Conservation (phyloP, 2,888 invertebrate genomes). For the Neria commutata region DNA sequence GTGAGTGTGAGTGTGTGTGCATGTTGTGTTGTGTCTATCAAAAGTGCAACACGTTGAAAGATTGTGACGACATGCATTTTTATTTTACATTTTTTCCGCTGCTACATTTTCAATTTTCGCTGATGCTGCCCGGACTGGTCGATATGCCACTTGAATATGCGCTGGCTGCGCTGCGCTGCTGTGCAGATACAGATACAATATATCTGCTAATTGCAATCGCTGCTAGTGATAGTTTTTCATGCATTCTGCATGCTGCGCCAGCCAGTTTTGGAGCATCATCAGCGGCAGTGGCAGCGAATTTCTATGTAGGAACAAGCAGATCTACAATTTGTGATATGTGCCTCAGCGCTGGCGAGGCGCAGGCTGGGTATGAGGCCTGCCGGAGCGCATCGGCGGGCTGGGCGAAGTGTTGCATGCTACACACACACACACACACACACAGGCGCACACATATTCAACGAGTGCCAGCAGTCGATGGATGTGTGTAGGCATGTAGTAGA, state of each 20-base stretch:
- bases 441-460: too few relatives aligned
- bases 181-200: too few relatives aligned
- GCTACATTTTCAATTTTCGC: constrained; percentile 11
- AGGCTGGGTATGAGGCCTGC: too few relatives aligned
- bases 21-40: constrained; percentile 29
- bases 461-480: too few relatives aligned
- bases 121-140: constrained; percentile 26
- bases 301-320: constrained; percentile 39
- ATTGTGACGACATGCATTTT: constrained; percentile 36
- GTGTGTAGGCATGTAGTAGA: too few relatives aligned
- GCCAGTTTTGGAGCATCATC: constrained; percentile 18
- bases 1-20: background rate
- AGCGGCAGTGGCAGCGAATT: constrained; percentile 28
- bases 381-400: too few relatives aligned
- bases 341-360: too few relatives aligned
- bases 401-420: too few relatives aligned
- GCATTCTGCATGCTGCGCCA: constrained; percentile 31
- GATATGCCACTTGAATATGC: constrained; percentile 29
- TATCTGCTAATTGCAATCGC: constrained; percentile 47
- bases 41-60: constrained; percentile 35
- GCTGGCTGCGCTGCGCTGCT: constrained; percentile 26
- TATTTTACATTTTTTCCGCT: constrained; percentile 1
- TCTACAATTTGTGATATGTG: constrained; percentile 49
- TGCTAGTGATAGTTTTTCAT: constrained; percentile 26
- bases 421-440: too few relatives aligned